Evolutionary conservation across 2,888 invertebrate species (phyloP).

Genomic region (Thalpophila matura): DNA sequence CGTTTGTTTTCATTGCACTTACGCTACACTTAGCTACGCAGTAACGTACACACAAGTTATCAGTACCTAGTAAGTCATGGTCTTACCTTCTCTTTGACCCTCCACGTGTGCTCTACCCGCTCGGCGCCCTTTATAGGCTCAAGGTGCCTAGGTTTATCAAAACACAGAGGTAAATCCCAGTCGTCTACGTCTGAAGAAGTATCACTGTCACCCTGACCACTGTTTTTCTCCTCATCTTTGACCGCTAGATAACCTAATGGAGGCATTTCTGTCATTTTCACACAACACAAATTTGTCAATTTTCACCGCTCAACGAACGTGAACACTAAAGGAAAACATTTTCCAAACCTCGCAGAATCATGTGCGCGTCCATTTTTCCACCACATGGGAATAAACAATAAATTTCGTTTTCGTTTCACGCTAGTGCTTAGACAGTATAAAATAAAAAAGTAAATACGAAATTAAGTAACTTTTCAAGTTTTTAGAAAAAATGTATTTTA

Average conservation of each 20-base stretch:
- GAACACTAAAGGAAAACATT: conserved; percentile 79
- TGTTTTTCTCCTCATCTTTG: conserved; percentile 86
- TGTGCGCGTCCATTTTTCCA: conserved; percentile 89
- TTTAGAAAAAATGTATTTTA: too few species aligned
- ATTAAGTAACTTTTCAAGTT: neutral
- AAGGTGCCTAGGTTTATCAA: conserved; percentile 92
- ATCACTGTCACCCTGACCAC: conserved; percentile 84
- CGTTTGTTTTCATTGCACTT: conserved; percentile 81
- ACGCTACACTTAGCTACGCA: conserved; percentile 72
- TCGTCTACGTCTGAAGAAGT: conserved; percentile 89
- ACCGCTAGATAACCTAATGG: conserved; percentile 87
- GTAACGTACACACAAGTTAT: conserved; percentile 62
- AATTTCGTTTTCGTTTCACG: conserved; percentile 67
- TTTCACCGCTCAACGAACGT: conserved; percentile 73
- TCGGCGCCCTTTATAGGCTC: conserved; percentile 86
- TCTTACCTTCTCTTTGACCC: conserved; percentile 97
- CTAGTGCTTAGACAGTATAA: neutral
- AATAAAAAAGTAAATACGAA: neutral
- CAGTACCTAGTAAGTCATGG: conserved; percentile 28
- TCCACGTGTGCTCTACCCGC: conserved; percentile 96
- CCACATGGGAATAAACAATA: conserved; percentile 88
- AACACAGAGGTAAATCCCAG: conserved; percentile 93
- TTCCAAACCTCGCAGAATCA: conserved; percentile 83
- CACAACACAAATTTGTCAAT: conserved; percentile 73
- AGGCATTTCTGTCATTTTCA: conserved; percentile 90